Evolutionary conservation across 2,113 vertebrate genomes (phyloP).

Genomic region (Cairina moschata): DNA sequence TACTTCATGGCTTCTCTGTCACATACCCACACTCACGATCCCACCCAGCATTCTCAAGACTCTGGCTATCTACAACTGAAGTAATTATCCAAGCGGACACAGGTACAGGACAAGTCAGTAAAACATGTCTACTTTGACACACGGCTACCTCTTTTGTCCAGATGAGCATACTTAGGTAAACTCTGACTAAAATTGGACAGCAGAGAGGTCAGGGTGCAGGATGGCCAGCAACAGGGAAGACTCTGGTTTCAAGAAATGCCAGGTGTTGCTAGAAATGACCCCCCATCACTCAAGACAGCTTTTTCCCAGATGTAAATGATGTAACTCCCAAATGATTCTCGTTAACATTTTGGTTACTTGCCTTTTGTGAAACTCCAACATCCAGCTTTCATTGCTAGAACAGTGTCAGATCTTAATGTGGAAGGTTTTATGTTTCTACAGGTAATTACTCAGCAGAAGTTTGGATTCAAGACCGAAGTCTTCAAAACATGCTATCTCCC

Average conservation of each 20-base stretch:
- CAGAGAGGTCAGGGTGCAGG: not conserved
- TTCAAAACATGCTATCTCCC: not conserved
- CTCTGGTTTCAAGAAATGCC: not conserved
- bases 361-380: not conserved
- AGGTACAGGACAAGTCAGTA: not conserved
- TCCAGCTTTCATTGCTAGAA: not conserved
- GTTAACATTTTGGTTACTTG: not conserved
- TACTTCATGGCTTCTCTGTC: not conserved
- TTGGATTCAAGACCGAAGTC: not conserved
- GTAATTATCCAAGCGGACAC: not conserved
- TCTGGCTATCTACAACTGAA: not conserved
- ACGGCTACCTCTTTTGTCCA: not conserved
- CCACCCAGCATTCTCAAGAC: not conserved
- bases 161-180: not conserved
- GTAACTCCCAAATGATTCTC: not conserved
- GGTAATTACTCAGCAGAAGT: not conserved
- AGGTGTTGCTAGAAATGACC: not conserved
- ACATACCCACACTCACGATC: not conserved
- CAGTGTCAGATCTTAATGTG: not conserved
- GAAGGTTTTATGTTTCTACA: not conserved
- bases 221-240: not conserved
- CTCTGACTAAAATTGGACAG: not conserved
- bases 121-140: not conserved
- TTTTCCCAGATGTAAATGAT: not conserved
- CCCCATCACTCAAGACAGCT: not conserved